A percentile compares a stretch with the other conserved stretches of the same genome.
phyloP scores from a whole-genome alignment of 2,113 vertebrate species.

The Callipepla squamata region DNA sequence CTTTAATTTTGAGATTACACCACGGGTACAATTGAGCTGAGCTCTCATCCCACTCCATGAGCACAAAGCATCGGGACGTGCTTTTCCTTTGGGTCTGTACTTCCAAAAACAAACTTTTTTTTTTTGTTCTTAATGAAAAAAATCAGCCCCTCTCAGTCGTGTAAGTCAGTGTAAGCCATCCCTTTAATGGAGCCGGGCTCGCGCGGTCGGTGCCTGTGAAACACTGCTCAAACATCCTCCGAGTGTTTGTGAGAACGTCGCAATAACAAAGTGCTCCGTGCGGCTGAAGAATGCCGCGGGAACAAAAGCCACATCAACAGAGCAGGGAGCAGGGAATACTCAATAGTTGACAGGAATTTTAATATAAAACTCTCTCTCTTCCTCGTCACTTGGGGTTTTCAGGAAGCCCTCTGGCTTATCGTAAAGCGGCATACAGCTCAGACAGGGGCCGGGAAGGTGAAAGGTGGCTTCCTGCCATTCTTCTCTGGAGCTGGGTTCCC shows the following conservation, averaged over 20 bases:
- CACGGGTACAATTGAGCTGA: background rate
- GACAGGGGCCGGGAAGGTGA: constrained; percentile 83
- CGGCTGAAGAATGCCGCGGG: constrained; percentile 70
- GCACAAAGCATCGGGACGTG: background rate
- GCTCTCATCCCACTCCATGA: background rate
- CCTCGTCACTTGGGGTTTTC: constrained; percentile 79
- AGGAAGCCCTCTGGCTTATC: constrained; percentile 93
- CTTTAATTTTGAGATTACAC: background rate
- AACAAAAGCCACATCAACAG: constrained; percentile 78
- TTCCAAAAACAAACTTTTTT: background rate
- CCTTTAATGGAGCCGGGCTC: background rate
- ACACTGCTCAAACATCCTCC: constrained; percentile 29
- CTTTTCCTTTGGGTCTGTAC: background rate
- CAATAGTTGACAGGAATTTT: constrained; percentile 81
- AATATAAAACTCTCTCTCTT: constrained; percentile 83
- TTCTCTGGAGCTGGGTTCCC: constrained; percentile 92
- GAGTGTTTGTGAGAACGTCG: constrained; percentile 74
- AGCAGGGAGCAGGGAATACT: constrained; percentile 73
- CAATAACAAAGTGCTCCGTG: constrained; percentile 73
- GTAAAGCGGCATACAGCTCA: constrained; percentile 83
- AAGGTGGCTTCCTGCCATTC: constrained; percentile 98
- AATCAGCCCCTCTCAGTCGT: background rate
- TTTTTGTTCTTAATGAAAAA: background rate
- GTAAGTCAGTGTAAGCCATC: rapidly evolving
- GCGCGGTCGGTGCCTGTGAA: constrained; percentile 40